These are phyloP conservation scores for Vespertilio murinus DNA, from an alignment of 2,797 vertebrate genomes.

Conservation along the genomic window DNA sequence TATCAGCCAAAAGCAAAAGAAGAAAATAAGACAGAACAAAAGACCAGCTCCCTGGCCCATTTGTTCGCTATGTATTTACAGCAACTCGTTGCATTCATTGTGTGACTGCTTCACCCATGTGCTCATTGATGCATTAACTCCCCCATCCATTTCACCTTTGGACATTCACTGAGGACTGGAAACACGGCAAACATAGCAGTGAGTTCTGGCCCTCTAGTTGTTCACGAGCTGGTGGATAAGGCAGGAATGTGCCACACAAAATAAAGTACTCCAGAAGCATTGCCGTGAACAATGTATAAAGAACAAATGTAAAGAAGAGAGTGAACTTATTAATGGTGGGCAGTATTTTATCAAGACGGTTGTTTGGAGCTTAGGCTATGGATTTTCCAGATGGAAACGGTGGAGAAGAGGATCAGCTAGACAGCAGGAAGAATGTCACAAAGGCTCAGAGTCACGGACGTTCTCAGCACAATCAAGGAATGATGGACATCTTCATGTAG, in stretches of 20 bases:
- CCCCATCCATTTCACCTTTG: background rate
- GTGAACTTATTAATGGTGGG: background rate
- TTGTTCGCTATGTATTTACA: background rate
- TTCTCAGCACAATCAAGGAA: background rate
- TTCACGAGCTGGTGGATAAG: background rate
- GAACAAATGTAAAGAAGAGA: background rate
- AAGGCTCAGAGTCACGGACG: background rate
- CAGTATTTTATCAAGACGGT: background rate
- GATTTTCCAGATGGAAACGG: no score
- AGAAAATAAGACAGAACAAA: background rate
- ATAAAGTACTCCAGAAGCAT: background rate
- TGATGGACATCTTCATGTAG: no score
- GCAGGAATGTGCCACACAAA: background rate
- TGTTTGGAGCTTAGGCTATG: background rate
- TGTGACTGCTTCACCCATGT: background rate
- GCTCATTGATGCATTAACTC: background rate
- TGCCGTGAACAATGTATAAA: background rate
- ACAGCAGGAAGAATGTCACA: no score
- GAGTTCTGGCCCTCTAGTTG: background rate
- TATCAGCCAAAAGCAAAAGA: background rate
- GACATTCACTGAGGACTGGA: background rate
- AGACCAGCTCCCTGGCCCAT: no score
- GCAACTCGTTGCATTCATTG: background rate
- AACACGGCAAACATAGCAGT: rapidly evolving
- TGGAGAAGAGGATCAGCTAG: no score